These are phyloP conservation scores for Cryptotis parvus DNA, from an alignment of 2,113 vertebrate species.

Conservation along the genomic window DNA sequence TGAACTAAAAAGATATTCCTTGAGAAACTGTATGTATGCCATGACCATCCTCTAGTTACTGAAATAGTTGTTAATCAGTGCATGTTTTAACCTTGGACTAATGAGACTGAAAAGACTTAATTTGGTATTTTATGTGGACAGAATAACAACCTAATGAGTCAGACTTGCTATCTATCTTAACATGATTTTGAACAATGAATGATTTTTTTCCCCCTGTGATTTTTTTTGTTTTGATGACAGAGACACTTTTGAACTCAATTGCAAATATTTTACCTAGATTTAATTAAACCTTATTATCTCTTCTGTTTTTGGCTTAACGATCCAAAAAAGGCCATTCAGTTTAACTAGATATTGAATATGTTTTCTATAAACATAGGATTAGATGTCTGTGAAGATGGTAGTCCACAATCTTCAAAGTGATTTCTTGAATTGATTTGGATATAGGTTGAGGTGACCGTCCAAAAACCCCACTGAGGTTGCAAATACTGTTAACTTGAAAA, in stretches of 20 bases:
- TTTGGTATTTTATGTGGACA: background rate
- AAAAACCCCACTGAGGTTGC: background rate
- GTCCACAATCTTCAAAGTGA: background rate
- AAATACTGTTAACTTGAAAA: too few species aligned
- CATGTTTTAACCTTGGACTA: background rate
- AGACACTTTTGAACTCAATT: background rate
- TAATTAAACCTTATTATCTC: background rate
- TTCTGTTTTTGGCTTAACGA: background rate
- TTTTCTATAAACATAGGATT: background rate
- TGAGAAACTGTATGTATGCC: background rate
- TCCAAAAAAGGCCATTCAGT: background rate
- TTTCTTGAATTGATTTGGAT: background rate
- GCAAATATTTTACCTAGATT: background rate
- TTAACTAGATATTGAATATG: background rate
- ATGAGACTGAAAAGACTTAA: background rate
- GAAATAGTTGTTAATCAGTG: background rate
- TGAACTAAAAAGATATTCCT: background rate
- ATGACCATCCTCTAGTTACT: background rate
- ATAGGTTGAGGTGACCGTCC: background rate
- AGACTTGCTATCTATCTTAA: background rate
- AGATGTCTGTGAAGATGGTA: background rate
- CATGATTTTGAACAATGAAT: background rate
- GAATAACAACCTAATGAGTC: background rate
- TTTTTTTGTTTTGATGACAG: background rate
- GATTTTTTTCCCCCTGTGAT: background rate